These are phyloP conservation scores for Endomychus coccineus DNA, from an alignment of 2,888 invertebrate species.

Conservation along the genomic window DNA sequence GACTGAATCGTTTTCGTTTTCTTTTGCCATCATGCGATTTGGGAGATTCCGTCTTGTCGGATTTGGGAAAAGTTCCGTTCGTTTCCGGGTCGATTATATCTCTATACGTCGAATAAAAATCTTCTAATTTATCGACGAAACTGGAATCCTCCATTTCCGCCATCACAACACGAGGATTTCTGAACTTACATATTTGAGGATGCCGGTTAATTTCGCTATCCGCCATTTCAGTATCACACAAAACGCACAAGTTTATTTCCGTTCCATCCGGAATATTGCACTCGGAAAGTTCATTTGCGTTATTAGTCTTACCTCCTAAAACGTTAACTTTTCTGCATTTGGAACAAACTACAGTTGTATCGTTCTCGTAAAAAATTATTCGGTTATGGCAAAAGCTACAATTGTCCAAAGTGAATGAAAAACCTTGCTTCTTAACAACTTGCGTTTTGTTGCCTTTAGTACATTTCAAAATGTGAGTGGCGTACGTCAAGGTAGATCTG, in stretches of 20 bases:
- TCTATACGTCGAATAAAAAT: too few species aligned
- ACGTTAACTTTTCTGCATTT: conserved; percentile 22
- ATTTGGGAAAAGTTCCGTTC: conserved; percentile 6
- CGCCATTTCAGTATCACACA: conserved; percentile 31
- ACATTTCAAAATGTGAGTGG: conserved; percentile 32
- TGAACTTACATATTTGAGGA: conserved; percentile 29
- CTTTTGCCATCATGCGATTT: conserved; percentile 21
- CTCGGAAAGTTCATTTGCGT: conserved; percentile 5
- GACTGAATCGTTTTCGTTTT: conserved; percentile 24
- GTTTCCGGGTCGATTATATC: too few species aligned
- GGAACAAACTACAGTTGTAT: conserved; percentile 20
- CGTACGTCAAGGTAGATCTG: conserved; percentile 33
- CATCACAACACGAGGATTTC: conserved; percentile 24
- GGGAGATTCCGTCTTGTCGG: conserved; percentile 12
- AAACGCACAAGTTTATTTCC: conserved; percentile 28
- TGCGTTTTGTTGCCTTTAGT: conserved; percentile 11
- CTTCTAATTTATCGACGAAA: too few species aligned
- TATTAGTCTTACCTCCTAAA: background rate
- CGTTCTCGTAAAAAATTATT: conserved; percentile 24
- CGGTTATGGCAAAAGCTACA: conserved; percentile 18
- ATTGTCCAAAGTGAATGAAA: conserved; percentile 5
- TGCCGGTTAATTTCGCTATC: conserved; percentile 25
- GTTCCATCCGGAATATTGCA: background rate
- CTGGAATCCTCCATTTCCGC: conserved; percentile 15
- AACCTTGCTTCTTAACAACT: conserved; percentile 10